Base-by-base conservation (phyloP, 2,113 vertebrate species). In the Pipra filicauda region DNA sequence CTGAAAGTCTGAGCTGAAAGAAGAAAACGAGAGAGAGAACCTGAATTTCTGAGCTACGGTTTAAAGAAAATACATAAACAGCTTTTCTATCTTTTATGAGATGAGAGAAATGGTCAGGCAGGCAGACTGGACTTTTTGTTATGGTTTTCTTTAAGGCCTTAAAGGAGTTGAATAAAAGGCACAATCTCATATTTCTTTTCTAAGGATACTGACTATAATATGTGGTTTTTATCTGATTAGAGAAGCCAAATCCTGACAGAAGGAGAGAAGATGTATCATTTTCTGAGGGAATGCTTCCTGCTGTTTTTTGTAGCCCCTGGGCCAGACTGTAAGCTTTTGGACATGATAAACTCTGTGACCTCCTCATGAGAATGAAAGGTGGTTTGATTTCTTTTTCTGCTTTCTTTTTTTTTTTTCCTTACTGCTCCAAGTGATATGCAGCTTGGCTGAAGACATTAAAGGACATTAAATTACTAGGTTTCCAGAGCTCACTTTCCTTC, bases 321-420 rank as follows among this genome's bases (percentile, higher is more conserved):
- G 75, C 49, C 73, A 92, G 83, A 52, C 90, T 93, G 57, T 69
- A 81, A 75, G 83, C 57, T 92, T 96, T 96, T 89, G 76, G 92
- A 89, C 57, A 8, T 23, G 46, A 91, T 86, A 92, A 96, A 92
- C 91, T 86, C 72, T 86, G 48, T 94, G 88, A 96, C 86, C 91
- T 92, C 69, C 69, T 77, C 49, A 8, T 65, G 31, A 58, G 52
- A 94, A 95, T 91, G 69, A 93, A 94, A 96, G 82, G 33, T 67
- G 16, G 80, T 89, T 96, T 94, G 72, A 67, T 80, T 85, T 92
- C 78, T 69, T 70, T 69, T 30, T 8, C 17, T 35, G 22, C 11
- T 12, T 39, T 12, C 4, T 22, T 64, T 59, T 46, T 35, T 23
- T 52, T 23, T 67, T 19, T 8, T 3, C 2, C 28, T 55, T 70